These are phyloP conservation scores for Nipponacmea schrenckii DNA, from an alignment of 2,888 invertebrate species.

Conservation along the genomic window DNA sequence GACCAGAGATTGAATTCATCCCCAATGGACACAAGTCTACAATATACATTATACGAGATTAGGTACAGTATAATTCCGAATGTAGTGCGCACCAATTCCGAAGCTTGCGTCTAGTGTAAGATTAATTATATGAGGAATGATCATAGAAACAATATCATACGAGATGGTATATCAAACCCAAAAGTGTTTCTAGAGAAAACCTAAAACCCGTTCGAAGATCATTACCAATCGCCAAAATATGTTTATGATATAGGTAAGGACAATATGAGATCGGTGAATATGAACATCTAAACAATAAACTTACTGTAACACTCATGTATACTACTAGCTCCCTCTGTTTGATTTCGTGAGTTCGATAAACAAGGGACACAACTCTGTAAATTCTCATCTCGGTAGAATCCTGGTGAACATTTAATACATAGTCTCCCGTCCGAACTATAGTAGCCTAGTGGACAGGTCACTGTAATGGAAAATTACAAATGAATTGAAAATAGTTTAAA, in stretches of 20 bases:
- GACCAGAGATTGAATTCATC: conserved; percentile 31
- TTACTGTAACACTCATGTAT: conserved; percentile 43
- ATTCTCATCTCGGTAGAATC: conserved; percentile 32
- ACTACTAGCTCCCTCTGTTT: conserved; percentile 29
- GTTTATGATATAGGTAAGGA: too few species aligned
- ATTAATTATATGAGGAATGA: background rate
- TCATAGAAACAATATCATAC: background rate
- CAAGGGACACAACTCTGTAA: conserved; percentile 35
- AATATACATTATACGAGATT: background rate
- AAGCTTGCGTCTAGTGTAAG: background rate
- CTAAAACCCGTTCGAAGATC: too few species aligned
- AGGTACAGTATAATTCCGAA: background rate
- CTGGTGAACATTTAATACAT: conserved; percentile 39
- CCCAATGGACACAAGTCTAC: conserved; percentile 14
- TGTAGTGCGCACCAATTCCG: too few species aligned
- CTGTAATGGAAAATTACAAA: conserved; percentile 34
- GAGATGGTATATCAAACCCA: too few species aligned
- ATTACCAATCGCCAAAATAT: too few species aligned
- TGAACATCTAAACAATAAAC: conserved; percentile 15
- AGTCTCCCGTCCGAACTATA: conserved; percentile 22
- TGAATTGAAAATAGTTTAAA: background rate
- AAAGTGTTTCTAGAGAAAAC: too few species aligned
- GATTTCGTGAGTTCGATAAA: conserved; percentile 36
- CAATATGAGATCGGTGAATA: too few species aligned
- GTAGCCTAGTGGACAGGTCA: conserved; percentile 43